phyloP scores from a whole-genome alignment of 2,888 invertebrate genomes.

The Ferdinandea cuprea region DNA sequence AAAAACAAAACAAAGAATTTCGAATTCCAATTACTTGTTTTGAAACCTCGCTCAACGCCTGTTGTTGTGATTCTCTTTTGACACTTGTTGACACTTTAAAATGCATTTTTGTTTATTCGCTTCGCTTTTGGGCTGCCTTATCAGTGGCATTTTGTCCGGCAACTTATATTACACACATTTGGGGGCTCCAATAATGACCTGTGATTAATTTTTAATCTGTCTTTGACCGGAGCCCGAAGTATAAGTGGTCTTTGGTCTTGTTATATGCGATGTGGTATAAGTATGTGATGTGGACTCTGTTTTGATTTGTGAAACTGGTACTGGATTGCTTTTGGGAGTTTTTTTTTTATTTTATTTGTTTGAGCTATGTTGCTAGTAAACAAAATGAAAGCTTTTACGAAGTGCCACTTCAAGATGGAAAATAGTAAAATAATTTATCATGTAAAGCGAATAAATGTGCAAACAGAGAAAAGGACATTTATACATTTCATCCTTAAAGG shows the following conservation, averaged over 20 bases:
- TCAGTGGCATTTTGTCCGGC: conserved; percentile 56
- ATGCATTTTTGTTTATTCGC: conserved; percentile 22
- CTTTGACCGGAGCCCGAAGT: conserved; percentile 16
- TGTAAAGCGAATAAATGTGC: no score
- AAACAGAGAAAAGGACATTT: no score
- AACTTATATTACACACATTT: conserved; percentile 36
- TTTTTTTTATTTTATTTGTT: no score
- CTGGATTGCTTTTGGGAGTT: not conserved
- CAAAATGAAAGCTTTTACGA: no score
- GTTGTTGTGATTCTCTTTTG: conserved; percentile 60
- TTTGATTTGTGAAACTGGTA: not conserved
- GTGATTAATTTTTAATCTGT: conserved; percentile 70
- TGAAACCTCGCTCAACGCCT: conserved; percentile 10
- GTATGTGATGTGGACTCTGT: not conserved
- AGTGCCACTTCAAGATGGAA: no score
- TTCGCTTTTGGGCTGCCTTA: conserved; percentile 23
- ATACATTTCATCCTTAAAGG: no score
- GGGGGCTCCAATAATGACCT: conserved; percentile 38
- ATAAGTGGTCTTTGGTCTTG: conserved; percentile 31
- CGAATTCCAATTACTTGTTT: conserved; percentile 1
- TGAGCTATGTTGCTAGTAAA: no score
- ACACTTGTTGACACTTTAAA: conserved; percentile 69
- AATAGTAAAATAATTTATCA: no score
- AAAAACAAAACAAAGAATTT: not conserved
- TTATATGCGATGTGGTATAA: not conserved